Conservation (phyloP, 2,797 vertebrate species). For the Aeoliscus strigatus region DNA sequence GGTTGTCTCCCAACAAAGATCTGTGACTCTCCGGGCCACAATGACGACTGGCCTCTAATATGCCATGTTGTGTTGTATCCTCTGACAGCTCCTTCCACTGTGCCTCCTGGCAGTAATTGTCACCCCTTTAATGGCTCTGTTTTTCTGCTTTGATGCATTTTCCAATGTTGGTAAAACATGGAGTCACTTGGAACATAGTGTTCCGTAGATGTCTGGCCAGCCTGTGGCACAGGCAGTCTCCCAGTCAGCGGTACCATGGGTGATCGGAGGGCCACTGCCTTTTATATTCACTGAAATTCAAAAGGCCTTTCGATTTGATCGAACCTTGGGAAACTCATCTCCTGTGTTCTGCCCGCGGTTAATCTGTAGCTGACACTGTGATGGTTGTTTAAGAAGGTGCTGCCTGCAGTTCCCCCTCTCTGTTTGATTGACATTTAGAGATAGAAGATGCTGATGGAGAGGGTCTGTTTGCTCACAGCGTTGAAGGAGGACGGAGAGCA, state of each 20-base stretch:
- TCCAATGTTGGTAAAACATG: conserved; percentile 6
- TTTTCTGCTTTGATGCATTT: conserved; percentile 32
- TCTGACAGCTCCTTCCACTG: conserved; percentile 21
- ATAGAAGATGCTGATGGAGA: conserved; percentile 39
- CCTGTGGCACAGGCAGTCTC: conserved; percentile 10
- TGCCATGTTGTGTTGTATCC: conserved; percentile 17
- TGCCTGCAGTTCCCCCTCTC: conserved; percentile 24
- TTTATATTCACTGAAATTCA: conserved; percentile 14
- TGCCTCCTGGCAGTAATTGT: conserved; percentile 26
- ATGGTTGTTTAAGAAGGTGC: conserved; percentile 32
- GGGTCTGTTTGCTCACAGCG: conserved; percentile 31
- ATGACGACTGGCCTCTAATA: conserved; percentile 16
- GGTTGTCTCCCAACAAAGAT: conserved; percentile 36
- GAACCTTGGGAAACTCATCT: conserved; percentile 4
- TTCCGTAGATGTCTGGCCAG: conserved; percentile 9
- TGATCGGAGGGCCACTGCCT: conserved; percentile 1
- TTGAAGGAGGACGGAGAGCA: conserved; percentile 9
- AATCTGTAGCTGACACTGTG: conserved; percentile 15
- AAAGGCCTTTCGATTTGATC: conserved; percentile 9
- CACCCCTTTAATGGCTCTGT: conserved; percentile 33
- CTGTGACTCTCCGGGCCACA: conserved; percentile 51
- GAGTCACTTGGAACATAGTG: conserved; percentile 20
- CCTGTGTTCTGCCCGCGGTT: conserved; percentile 5
- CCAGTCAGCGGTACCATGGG: neutral
- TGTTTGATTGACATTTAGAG: conserved; percentile 48